A percentile compares a stretch with the other conserved stretches of the same genome.
Evolutionary conservation across 2,888 invertebrate species (phyloP).

Genomic region (Drosophila ochracea): DNA sequence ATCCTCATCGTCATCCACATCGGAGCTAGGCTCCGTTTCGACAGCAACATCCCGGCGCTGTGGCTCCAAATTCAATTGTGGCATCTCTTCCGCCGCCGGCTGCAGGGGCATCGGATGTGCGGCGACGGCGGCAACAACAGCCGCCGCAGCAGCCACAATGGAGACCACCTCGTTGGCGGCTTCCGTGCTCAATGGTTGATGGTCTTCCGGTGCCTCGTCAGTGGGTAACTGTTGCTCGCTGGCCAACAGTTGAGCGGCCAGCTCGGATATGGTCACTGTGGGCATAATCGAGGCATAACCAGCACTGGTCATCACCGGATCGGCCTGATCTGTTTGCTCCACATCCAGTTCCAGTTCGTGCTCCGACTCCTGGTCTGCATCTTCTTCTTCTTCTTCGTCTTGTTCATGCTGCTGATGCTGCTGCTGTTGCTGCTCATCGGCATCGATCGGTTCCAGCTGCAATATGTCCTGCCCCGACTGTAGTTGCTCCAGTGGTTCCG

Average conservation of each 20-base stretch:
- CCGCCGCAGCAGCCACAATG: constrained; percentile 14
- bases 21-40: constrained; percentile 9
- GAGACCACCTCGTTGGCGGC: constrained; percentile 14
- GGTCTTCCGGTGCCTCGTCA: constrained; percentile 7
- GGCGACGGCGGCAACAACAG: constrained; percentile 2
- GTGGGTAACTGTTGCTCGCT: constrained; percentile 24
- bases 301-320: constrained; percentile 1
- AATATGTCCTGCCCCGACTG: constrained; percentile 10
- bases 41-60: background rate
- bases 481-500: constrained; percentile 25
- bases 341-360: background rate
- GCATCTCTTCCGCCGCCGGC: constrained; percentile 5
- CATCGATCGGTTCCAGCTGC: constrained; percentile 12
- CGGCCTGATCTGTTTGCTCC: constrained; percentile 3
- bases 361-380: constrained; percentile 6
- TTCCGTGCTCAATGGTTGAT: constrained; percentile 12
- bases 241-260: constrained; percentile 36
- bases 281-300: constrained; percentile 9
- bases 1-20: constrained; percentile 7
- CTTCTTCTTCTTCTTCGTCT: background rate
- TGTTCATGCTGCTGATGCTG: constrained; percentile 1
- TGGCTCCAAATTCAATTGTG: constrained; percentile 14
- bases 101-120: constrained; percentile 1
- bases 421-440: constrained; percentile 15
- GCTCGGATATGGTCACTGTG: constrained; percentile 28